Conservation (phyloP, 2,113 vertebrate genomes). For the Scophthalmus maximus region DNA sequence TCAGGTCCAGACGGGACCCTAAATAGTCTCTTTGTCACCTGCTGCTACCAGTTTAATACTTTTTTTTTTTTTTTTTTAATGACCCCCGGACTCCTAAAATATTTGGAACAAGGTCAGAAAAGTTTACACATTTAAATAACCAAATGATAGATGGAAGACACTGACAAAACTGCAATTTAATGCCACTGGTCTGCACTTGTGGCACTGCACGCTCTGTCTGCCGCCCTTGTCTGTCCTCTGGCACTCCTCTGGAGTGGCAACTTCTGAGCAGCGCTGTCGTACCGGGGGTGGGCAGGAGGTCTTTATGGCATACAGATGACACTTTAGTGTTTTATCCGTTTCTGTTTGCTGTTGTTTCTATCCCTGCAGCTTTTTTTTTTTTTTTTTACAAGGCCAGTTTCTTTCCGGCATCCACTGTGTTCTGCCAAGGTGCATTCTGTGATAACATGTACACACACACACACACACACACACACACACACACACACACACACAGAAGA, state of each 20-base stretch:
- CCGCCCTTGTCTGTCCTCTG: conserved; percentile 70
- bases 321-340: conserved; percentile 40
- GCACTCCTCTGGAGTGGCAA: conserved; percentile 53
- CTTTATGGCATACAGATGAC: conserved; percentile 62
- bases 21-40: conserved; percentile 17
- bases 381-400: conserved; percentile 31
- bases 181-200: conserved; percentile 16
- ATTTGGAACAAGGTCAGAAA: conserved; percentile 11
- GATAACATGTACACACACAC: conserved; percentile 27
- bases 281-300: conserved; percentile 24
- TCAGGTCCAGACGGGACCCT: not conserved
- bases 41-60: not conserved
- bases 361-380: conserved; percentile 35
- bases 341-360: conserved; percentile 35
- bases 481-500: no score
- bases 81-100: conserved; percentile 12
- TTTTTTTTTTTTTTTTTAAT: not conserved
- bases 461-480: no score
- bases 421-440: conserved; percentile 50
- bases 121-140: conserved; percentile 21
- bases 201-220: conserved; percentile 1
- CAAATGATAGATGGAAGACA: conserved; percentile 3
- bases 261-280: conserved; percentile 59
- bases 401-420: conserved; percentile 34
- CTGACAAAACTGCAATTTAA: conserved; percentile 38